These are phyloP conservation scores for Theretra japonica DNA, from an alignment of 2,888 invertebrate genomes.

Conservation along the genomic window DNA sequence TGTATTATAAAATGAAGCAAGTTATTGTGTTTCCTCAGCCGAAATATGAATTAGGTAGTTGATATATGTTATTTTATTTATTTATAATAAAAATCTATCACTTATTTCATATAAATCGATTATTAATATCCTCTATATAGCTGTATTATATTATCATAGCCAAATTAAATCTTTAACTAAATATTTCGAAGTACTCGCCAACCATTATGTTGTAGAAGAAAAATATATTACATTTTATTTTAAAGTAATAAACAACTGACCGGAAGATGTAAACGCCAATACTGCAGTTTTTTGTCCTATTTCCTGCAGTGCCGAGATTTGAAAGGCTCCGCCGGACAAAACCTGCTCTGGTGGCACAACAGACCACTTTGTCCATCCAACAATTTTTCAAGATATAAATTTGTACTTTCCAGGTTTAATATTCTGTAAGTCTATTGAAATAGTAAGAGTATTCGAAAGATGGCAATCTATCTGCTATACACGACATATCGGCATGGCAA, in stretches of 20 bases:
- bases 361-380: background rate
- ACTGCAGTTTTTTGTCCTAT: conserved; percentile 10
- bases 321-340: conserved; percentile 10
- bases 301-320: conserved; percentile 3
- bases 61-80: too few species aligned
- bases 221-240: background rate
- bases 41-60: too few species aligned
- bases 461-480: too few species aligned
- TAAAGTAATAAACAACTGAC: background rate
- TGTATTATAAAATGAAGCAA: too few species aligned
- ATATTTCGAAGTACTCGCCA: background rate
- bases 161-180: background rate
- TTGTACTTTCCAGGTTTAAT: background rate
- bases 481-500: too few species aligned
- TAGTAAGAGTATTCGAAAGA: background rate
- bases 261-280: conserved; percentile 16
- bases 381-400: conserved; percentile 2
- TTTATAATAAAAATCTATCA: too few species aligned
- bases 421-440: background rate
- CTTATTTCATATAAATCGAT: too few species aligned
- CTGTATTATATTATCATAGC: too few species aligned
- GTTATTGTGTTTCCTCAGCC: too few species aligned
- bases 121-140: too few species aligned
- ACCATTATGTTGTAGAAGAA: background rate
- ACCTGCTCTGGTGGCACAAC: conserved; percentile 3